Evolutionary conservation across 2,113 vertebrate genomes (phyloP).

Genomic region (Argyrosomus japonicus): DNA sequence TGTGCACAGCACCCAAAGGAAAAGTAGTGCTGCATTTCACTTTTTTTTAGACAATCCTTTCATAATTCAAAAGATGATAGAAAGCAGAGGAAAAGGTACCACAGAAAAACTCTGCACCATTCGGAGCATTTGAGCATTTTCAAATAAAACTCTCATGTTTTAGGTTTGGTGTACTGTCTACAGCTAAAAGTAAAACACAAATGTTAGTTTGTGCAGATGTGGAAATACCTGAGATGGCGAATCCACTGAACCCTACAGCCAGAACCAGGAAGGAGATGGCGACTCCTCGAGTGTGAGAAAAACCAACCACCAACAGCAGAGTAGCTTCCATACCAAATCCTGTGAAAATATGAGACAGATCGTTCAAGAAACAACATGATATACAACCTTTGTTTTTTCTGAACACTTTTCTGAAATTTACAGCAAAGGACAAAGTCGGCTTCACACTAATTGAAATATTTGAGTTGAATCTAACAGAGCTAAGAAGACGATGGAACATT

Average conservation of each 20-base stretch:
- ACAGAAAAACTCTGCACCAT: not conserved
- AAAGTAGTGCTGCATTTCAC: not conserved
- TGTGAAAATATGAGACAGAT: conserved; percentile 62
- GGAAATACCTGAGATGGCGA: conserved; percentile 96
- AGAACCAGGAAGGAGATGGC: conserved; percentile 96
- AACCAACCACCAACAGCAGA: conserved; percentile 94
- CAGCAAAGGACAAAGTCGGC: not conserved
- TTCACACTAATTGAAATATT: not conserved
- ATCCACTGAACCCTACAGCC: conserved; percentile 98
- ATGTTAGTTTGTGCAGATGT: not conserved
- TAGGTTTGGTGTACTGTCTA: not conserved
- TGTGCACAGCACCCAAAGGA: conserved; percentile 12
- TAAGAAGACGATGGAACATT: not conserved
- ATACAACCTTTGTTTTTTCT: not conserved
- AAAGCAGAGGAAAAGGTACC: not conserved
- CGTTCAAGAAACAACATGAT: not conserved
- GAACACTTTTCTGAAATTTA: no score
- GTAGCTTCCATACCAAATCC: conserved; percentile 99
- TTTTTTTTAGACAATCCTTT: conserved; percentile 9
- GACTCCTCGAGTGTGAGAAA: conserved; percentile 93
- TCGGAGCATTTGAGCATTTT: not conserved
- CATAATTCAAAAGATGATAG: not conserved
- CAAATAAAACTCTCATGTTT: not conserved
- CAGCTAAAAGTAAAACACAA: not conserved
- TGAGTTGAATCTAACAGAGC: not conserved